Base-by-base conservation (phyloP, 2,888 invertebrate genomes). In the Diaprepes abbreviatus region DNA sequence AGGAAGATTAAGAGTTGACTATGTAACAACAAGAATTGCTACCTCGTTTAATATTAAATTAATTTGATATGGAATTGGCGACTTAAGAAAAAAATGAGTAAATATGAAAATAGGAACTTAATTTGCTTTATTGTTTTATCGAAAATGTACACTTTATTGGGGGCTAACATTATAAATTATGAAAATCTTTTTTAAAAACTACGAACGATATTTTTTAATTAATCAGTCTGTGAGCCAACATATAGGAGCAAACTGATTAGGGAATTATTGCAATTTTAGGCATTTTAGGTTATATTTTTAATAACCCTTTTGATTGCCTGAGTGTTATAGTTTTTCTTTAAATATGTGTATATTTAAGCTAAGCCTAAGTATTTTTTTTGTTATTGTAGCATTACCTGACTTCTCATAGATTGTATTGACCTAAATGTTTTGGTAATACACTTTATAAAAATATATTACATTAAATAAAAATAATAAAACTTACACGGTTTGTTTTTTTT, bases 371-470 rank as follows among this genome's bases (percentile, higher is more conserved):
- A 62, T 40, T 65, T 70, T 70, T 63, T 70, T 67, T 66, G 70
- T 70, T 66, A 62, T 59, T 33, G 54, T 70, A 70, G 66, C 66
- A 62, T 70, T 64, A 70, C 66, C 65, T 70, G 65, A 65, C 58
- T 66, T 66, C 70, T 70, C 70, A 70, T 70, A 70, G 70, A 66
- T 59, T 58, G 70, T 70, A 70, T 70, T 70, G 59, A 70, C 70
- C 66, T 66, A 59, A 70, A 60, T 66, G 70, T 70, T 70, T 70
- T 70, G 66, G 66, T 70, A 70, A 70, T 70, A 66, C 66, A 70
- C 70, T 70, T 70, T 70, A 70, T 70, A 70, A 70, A 70, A 62
- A 62, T 66, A 70, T 66, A 70, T 68, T 68, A 68, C 68, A 63
- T 68, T 55, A 63, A 68, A 68, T 57, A 59, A 60, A 63, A 62